phyloP scores from a whole-genome alignment of 2,888 invertebrate genomes.

The Notodonta ziczac region DNA sequence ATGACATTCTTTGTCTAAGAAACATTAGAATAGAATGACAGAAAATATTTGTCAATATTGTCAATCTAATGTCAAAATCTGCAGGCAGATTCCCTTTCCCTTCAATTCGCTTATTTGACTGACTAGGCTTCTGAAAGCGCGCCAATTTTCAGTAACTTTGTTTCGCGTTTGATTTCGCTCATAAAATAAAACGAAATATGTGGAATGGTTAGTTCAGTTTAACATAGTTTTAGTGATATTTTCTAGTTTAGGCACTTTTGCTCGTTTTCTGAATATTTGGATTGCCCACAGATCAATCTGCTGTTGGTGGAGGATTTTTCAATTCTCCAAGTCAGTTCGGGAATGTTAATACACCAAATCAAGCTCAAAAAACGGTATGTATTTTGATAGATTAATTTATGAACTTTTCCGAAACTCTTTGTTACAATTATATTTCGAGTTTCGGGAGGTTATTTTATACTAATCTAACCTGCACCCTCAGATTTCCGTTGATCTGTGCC shows the following conservation, averaged over 20 bases:
- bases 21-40: no score
- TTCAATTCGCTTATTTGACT: no score
- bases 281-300: conserved; percentile 70
- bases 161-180: no score
- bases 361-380: conserved; percentile 70
- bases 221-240: background rate
- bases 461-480: no score
- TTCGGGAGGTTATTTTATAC: no score
- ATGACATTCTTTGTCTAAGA: no score
- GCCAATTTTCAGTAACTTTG: background rate
- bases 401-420: background rate
- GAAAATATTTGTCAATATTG: no score
- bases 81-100: no score
- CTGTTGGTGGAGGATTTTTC: conserved; percentile 77
- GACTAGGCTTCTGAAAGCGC: background rate
- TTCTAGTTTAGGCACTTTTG: background rate
- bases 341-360: conserved; percentile 74
- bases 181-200: conserved; percentile 36
- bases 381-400: background rate
- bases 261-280: background rate
- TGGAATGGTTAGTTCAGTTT: conserved; percentile 57
- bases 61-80: no score
- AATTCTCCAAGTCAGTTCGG: conserved; percentile 78
- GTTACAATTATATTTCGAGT: no score
- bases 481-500: no score